phyloP scores from a whole-genome alignment of 2,797 vertebrate species.

The Carapus acus region DNA sequence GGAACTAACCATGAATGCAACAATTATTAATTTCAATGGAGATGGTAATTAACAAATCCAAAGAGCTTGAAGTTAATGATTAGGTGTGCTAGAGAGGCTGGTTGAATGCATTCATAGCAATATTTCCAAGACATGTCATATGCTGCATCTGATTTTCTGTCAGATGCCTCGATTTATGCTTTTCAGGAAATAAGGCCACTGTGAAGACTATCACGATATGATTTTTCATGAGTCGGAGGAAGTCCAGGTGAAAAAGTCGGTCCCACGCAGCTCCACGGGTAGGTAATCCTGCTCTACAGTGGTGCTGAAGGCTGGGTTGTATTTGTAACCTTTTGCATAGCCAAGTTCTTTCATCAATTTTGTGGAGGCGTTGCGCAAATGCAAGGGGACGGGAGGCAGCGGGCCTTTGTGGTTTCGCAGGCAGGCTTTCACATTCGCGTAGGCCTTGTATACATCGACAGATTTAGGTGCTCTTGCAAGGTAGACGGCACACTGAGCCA shows the following conservation, averaged over 20 bases:
- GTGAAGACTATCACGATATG: slow-evolving; percentile 1
- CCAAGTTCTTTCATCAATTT: slow-evolving; percentile 89
- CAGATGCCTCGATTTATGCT: background rate
- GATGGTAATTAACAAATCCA: no score
- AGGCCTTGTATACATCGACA: slow-evolving; percentile 84
- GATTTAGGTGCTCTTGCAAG: slow-evolving; percentile 90
- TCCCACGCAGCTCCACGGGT: slow-evolving; percentile 78
- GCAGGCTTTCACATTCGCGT: slow-evolving; percentile 83
- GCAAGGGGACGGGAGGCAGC: slow-evolving; percentile 86
- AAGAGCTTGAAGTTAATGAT: no score
- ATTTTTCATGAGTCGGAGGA: slow-evolving; percentile 41
- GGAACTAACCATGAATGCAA: no score
- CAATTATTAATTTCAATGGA: no score
- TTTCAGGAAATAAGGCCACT: background rate
- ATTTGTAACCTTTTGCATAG: slow-evolving; percentile 89
- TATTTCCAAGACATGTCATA: no score
- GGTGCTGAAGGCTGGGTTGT: slow-evolving; percentile 80
- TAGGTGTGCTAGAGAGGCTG: background rate
- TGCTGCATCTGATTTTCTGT: background rate
- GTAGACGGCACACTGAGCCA: slow-evolving; percentile 92
- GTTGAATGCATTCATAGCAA: no score
- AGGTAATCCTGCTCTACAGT: slow-evolving; percentile 89
- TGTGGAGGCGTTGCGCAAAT: slow-evolving; percentile 90
- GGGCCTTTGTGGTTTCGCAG: slow-evolving; percentile 86
- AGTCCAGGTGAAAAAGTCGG: slow-evolving; percentile 79